Conservation (phyloP, 92 coral and sea anemone species). For the Muricea muricata region DNA sequence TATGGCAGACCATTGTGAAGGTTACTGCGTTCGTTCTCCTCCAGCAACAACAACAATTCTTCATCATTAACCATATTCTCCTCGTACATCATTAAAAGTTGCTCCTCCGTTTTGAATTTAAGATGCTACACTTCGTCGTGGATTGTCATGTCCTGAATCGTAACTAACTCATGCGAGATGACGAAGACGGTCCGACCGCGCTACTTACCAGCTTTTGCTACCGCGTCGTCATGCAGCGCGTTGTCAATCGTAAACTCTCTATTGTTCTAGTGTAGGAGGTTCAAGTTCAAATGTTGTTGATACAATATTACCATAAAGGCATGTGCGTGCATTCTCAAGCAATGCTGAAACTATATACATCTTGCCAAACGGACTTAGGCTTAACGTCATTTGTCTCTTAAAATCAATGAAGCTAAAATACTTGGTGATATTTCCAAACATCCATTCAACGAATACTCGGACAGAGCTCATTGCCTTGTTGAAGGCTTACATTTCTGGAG, state of each 20-base stretch:
- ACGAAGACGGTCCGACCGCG: background rate
- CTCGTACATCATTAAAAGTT: background rate
- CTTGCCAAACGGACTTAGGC: too few relatives aligned
- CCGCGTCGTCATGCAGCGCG: background rate
- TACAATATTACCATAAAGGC: too few relatives aligned
- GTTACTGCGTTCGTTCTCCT: background rate
- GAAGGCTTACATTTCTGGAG: too few relatives aligned
- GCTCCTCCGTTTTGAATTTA: background rate
- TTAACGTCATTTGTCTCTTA: too few relatives aligned
- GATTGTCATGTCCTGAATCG: background rate
- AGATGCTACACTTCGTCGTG: background rate
- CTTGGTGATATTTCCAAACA: too few relatives aligned
- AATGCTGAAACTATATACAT: too few relatives aligned
- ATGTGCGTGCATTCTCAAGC: too few relatives aligned
- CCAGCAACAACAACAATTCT: background rate
- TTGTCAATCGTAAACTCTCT: slow-evolving; percentile 26
- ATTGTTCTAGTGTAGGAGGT: too few relatives aligned
- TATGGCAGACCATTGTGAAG: background rate
- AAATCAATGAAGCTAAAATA: too few relatives aligned
- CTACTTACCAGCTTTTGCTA: background rate
- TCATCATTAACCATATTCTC: slow-evolving; percentile 1
- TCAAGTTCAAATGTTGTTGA: too few relatives aligned
- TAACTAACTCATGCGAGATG: background rate
- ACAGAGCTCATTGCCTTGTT: too few relatives aligned
- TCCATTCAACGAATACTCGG: too few relatives aligned